phyloP scores from a whole-genome alignment of 1,140 invertebrate species.

The Berghia stephanieae region DNA sequence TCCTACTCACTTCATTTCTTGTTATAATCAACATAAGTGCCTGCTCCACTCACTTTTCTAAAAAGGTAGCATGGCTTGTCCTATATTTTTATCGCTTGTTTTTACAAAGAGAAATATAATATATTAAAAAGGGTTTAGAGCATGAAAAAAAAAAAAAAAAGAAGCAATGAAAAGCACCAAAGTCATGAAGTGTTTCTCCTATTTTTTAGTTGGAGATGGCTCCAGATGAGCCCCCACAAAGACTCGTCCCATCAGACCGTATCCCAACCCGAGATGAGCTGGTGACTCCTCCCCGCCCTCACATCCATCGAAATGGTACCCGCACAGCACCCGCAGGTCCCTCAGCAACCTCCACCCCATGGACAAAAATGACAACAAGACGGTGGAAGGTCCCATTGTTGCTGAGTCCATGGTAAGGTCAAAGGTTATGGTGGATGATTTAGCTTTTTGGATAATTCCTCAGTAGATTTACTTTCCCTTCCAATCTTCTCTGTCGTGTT shows the following conservation, averaged over 20 bases:
- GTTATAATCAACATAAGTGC: no score
- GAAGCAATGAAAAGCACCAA: no score
- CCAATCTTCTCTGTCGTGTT: not conserved
- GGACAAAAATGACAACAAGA: slow-evolving; percentile 31
- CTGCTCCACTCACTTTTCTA: no score
- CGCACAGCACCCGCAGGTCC: slow-evolving; percentile 38
- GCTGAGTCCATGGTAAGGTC: no score
- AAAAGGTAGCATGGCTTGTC: no score
- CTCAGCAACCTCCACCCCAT: slow-evolving; percentile 56
- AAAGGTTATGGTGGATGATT: not conserved
- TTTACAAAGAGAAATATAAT: no score
- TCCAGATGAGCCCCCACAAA: slow-evolving; percentile 43
- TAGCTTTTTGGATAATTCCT: not conserved
- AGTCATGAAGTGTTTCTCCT: not conserved
- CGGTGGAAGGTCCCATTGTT: slow-evolving; percentile 22
- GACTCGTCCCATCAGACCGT: slow-evolving; percentile 32
- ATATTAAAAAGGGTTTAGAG: no score
- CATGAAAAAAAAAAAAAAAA: no score
- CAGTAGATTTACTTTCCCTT: not conserved
- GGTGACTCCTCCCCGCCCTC: slow-evolving; percentile 19
- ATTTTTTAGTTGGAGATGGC: slow-evolving; percentile 38
- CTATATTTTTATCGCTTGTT: no score
- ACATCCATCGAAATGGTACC: slow-evolving; percentile 23
- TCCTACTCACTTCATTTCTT: no score
- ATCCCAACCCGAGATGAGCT: slow-evolving; percentile 26